Evolutionary conservation across 1,140 invertebrate genomes (phyloP).

Genomic region (Palaemon carinicauda): DNA sequence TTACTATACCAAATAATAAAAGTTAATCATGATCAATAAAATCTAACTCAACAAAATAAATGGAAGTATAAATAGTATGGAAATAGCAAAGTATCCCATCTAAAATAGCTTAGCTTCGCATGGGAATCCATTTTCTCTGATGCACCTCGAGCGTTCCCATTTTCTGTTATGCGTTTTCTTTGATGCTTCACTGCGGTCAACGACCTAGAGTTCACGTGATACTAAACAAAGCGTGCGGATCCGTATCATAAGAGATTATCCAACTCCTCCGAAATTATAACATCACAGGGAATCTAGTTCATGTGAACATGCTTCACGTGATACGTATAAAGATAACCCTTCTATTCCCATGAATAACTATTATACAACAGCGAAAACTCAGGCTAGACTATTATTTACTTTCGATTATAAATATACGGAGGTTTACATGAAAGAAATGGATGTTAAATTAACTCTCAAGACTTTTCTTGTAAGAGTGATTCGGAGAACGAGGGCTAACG

Average conservation of each 20-base stretch:
- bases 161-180: slow-evolving; percentile 41
- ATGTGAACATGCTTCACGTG: not conserved
- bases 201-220: slow-evolving; percentile 48
- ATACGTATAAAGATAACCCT: not conserved
- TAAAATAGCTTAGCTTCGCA: not conserved
- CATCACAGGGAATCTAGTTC: slow-evolving; percentile 18
- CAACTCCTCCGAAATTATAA: slow-evolving; percentile 24
- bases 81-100: not conserved
- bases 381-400: too few relatives aligned
- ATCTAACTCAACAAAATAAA: too few relatives aligned
- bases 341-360: not conserved
- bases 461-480: too few relatives aligned
- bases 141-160: slow-evolving; percentile 15
- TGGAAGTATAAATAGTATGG: not conserved
- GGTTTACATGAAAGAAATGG: too few relatives aligned
- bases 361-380: too few relatives aligned
- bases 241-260: slow-evolving; percentile 27
- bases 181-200: not conserved
- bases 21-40: too few relatives aligned
- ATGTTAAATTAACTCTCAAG: too few relatives aligned
- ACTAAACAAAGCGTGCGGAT: not conserved
- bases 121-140: too few relatives aligned
- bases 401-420: too few relatives aligned
- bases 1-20: too few relatives aligned
- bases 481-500: too few relatives aligned